A percentile compares a stretch with the other conserved stretches of the same genome.
phyloP scores from a whole-genome alignment of 2,888 invertebrate genomes.

The Achlya flavicornis region DNA sequence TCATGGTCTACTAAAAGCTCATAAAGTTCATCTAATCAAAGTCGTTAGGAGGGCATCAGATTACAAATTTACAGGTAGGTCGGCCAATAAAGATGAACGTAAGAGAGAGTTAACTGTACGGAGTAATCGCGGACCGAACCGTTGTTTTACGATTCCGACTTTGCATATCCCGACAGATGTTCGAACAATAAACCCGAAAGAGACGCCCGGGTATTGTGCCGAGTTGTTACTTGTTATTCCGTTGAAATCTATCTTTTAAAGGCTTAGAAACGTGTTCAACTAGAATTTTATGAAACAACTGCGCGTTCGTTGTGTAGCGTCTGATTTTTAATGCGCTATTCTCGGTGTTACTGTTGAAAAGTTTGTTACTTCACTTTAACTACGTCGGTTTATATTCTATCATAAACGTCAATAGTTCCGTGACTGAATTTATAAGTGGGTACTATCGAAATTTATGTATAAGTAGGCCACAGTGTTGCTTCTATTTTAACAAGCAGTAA shows the following conservation, averaged over 20 bases:
- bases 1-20: slow-evolving; percentile 51
- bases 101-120: slow-evolving; percentile 76
- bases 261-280: slow-evolving; percentile 56
- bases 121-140: slow-evolving; percentile 66
- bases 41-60: slow-evolving; percentile 63
- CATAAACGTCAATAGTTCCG: slow-evolving; percentile 9
- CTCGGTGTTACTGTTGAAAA: slow-evolving; percentile 30
- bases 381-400: slow-evolving; percentile 6
- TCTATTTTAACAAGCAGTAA: background rate
- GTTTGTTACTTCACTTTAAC: slow-evolving; percentile 34
- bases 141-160: slow-evolving; percentile 72
- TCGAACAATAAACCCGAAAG: slow-evolving; percentile 71
- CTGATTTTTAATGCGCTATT: slow-evolving; percentile 35
- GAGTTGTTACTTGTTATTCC: slow-evolving; percentile 61
- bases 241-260: slow-evolving; percentile 61
- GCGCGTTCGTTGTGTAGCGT: slow-evolving; percentile 33
- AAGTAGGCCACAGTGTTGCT: background rate
- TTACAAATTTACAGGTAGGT: slow-evolving; percentile 77
- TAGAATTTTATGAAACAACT: slow-evolving; percentile 55
- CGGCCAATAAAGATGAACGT: slow-evolving; percentile 72
- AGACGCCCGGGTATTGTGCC: slow-evolving; percentile 57
- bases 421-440: slow-evolving; percentile 10
- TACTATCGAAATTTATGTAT: slow-evolving; percentile 3
- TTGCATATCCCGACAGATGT: slow-evolving; percentile 80
- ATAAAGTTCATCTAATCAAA: slow-evolving; percentile 64